Evolutionary conservation across 2,888 invertebrate genomes (phyloP).

Genomic region (Nowickia ferox): DNA sequence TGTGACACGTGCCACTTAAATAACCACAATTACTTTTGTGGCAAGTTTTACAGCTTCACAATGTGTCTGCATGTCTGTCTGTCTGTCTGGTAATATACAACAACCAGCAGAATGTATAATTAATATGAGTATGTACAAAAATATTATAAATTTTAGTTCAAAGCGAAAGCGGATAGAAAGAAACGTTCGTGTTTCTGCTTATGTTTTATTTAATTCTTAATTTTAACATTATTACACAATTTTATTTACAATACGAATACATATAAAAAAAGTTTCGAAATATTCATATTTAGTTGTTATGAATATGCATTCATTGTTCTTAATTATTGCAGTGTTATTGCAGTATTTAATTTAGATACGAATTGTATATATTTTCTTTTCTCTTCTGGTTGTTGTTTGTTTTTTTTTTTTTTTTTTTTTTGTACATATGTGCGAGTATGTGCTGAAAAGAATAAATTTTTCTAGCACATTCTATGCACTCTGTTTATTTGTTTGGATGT

Average conservation of each 20-base stretch:
- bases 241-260: slow-evolving; percentile 3
- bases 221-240: slow-evolving; percentile 20
- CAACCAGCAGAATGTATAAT: neutral
- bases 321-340: slow-evolving; percentile 21
- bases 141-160: neutral
- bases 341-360: slow-evolving; percentile 23
- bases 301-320: slow-evolving; percentile 12
- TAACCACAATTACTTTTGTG: slow-evolving; percentile 2
- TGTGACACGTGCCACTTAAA: slow-evolving; percentile 41
- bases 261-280: neutral
- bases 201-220: slow-evolving; percentile 4
- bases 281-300: slow-evolving; percentile 6
- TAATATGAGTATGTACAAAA: neutral
- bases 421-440: slow-evolving; percentile 6
- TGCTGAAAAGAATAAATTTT: neutral
- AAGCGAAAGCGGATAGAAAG: neutral
- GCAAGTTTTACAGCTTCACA: neutral
- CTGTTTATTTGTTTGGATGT: neutral
- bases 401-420: too few species aligned
- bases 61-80: neutral
- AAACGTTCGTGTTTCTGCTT: neutral
- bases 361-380: neutral
- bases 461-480: slow-evolving; percentile 17
- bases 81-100: neutral
- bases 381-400: neutral